phyloP scores from a whole-genome alignment of 2,113 vertebrate species.

The Picathartes gymnocephalus region DNA sequence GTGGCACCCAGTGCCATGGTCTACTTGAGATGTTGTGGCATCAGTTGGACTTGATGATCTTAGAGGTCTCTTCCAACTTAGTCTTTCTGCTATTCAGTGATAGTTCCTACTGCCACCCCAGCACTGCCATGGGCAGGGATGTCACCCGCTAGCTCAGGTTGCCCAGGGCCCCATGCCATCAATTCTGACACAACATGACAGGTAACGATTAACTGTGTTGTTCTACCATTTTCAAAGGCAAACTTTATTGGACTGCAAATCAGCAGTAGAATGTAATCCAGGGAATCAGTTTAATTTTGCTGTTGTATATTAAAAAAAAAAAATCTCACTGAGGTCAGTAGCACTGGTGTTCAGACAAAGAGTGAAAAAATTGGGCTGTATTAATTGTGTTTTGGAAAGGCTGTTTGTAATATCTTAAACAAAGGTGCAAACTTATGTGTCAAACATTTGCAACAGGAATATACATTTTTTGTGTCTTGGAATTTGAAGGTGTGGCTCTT shows the following conservation, averaged over 20 bases:
- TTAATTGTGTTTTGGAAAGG: not conserved
- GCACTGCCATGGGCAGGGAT: fast-evolving
- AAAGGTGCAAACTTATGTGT: not conserved
- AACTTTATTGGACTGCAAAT: not conserved
- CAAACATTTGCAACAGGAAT: not conserved
- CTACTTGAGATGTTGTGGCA: no score
- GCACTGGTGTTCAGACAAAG: not conserved
- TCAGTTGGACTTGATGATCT: no score
- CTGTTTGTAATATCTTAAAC: not conserved
- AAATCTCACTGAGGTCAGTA: not conserved
- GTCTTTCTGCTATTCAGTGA: no score
- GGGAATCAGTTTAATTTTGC: not conserved
- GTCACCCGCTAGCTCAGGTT: no score
- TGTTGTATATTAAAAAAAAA: not conserved
- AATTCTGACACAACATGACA: not conserved
- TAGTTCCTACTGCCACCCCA: not conserved
- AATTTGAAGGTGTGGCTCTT: not conserved
- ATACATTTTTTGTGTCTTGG: not conserved
- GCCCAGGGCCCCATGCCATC: not conserved
- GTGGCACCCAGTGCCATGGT: no score
- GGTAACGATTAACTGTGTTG: not conserved
- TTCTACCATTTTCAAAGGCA: not conserved
- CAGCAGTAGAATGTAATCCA: not conserved
- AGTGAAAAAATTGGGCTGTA: not conserved
- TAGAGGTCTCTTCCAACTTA: no score